Evolutionary conservation across 2,797 vertebrate genomes (phyloP).

Genomic region (Coranthus polyacanthus): DNA sequence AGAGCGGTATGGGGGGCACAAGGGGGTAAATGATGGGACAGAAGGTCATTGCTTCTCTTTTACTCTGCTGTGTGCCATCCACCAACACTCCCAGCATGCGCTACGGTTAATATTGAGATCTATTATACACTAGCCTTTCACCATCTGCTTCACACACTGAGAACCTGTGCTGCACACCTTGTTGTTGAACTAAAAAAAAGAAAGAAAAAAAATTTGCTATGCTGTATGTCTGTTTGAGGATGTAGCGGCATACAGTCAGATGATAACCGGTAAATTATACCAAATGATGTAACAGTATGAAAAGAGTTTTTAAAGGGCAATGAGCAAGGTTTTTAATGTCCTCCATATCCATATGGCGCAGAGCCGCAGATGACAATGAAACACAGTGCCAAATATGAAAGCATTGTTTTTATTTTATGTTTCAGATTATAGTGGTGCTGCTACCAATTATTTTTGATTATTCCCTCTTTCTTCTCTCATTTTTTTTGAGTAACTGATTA

Average conservation of each 20-base stretch:
- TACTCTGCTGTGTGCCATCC: conserved; percentile 82
- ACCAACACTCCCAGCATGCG: conserved; percentile 86
- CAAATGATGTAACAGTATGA: conserved; percentile 59
- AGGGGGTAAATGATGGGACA: conserved; percentile 88
- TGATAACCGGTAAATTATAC: conserved; percentile 52
- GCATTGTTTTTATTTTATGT: conserved; percentile 4
- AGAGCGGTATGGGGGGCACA: conserved; percentile 82
- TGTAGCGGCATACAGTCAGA: conserved; percentile 42
- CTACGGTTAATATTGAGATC: conserved; percentile 86
- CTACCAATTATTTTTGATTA: neutral
- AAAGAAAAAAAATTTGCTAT: conserved; percentile 17
- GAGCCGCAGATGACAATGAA: conserved; percentile 18
- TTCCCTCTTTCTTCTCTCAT: neutral
- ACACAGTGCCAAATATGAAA: conserved; percentile 9
- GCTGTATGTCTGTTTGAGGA: conserved; percentile 39
- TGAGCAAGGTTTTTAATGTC: conserved; percentile 26
- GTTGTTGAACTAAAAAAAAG: conserved; percentile 54
- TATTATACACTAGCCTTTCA: conserved; percentile 84
- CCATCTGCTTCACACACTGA: conserved; percentile 84
- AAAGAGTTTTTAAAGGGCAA: conserved; percentile 39
- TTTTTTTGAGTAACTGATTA: neutral
- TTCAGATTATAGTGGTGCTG: conserved; percentile 16
- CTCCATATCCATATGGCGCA: conserved; percentile 22
- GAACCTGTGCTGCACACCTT: conserved; percentile 74
- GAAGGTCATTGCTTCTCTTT: conserved; percentile 87